Percentiles rank a stretch among this genome's conserved stretches.
phyloP scores from a whole-genome alignment of 2,113 vertebrate species.

The Symphodus melops region DNA sequence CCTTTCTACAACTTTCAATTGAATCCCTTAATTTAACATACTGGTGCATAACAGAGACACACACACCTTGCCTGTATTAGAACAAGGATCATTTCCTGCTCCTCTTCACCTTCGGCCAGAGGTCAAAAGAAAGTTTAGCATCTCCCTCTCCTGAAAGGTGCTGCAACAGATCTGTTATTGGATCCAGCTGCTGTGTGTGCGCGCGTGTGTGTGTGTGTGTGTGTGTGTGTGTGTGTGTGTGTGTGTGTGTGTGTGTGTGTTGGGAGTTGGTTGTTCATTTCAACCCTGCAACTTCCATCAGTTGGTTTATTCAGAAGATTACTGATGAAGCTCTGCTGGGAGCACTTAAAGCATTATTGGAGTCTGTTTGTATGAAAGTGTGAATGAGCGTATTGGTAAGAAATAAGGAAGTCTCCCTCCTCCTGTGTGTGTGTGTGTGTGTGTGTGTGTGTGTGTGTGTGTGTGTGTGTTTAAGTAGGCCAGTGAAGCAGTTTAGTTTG shows the following conservation, averaged over 20 bases:
- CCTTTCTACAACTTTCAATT: constrained; percentile 8
- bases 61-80: constrained; percentile 41
- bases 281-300: constrained; percentile 55
- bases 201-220: constrained; percentile 25
- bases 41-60: constrained; percentile 8
- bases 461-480: constrained; percentile 49
- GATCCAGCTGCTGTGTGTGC: constrained; percentile 33
- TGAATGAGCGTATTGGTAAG: constrained; percentile 37
- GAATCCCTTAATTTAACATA: constrained; percentile 42
- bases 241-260: constrained; percentile 32
- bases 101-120: not conserved
- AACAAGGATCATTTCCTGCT: constrained; percentile 14
- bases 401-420: constrained; percentile 26
- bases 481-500: constrained; percentile 65
- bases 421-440: constrained; percentile 20
- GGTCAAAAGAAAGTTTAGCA: not conserved
- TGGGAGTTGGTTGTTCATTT: constrained; percentile 48
- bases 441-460: constrained; percentile 25
- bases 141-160: constrained; percentile 9
- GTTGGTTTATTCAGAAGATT: constrained; percentile 54
- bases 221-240: not conserved
- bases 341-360: constrained; percentile 37
- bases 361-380: constrained; percentile 45
- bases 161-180: constrained; percentile 29
- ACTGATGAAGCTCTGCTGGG: constrained; percentile 55